Evolutionary conservation across 2,113 vertebrate species (phyloP).

Genomic region (Naja naja): DNA sequence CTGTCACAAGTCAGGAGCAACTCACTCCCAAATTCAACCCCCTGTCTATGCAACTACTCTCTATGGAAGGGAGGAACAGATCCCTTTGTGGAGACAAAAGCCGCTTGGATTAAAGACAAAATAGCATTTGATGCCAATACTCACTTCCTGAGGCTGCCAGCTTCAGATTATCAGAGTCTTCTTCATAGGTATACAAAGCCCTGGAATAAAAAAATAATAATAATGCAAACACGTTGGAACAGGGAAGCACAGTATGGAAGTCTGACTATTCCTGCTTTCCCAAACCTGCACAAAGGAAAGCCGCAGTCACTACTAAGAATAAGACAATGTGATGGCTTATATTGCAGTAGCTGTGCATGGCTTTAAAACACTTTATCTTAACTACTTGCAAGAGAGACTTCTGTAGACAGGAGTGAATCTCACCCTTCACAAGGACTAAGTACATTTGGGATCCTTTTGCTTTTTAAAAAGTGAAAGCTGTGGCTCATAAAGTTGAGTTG

Average conservation of each 20-base stretch:
- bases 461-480: background rate
- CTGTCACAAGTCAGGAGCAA: background rate
- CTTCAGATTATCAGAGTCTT: constrained; percentile 86
- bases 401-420: background rate
- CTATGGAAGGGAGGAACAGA: background rate
- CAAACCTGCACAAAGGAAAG: background rate
- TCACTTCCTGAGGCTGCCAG: constrained; percentile 89
- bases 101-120: background rate
- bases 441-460: background rate
- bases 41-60: background rate
- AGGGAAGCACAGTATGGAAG: background rate
- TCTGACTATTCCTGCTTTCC: background rate
- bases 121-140: constrained; percentile 43
- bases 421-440: background rate
- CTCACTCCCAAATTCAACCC: background rate
- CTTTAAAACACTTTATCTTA: background rate
- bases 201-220: constrained; percentile 65
- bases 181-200: constrained; percentile 95
- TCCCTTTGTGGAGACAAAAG: too few relatives aligned
- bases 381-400: background rate
- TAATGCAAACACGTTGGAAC: background rate
- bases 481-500: background rate
- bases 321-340: background rate
- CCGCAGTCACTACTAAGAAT: background rate
- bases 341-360: background rate